Evolutionary conservation across 2,113 vertebrate genomes (phyloP), one percentile per base, ranked within the genome.

Genomic region (Tiliqua scincoides): DNA sequence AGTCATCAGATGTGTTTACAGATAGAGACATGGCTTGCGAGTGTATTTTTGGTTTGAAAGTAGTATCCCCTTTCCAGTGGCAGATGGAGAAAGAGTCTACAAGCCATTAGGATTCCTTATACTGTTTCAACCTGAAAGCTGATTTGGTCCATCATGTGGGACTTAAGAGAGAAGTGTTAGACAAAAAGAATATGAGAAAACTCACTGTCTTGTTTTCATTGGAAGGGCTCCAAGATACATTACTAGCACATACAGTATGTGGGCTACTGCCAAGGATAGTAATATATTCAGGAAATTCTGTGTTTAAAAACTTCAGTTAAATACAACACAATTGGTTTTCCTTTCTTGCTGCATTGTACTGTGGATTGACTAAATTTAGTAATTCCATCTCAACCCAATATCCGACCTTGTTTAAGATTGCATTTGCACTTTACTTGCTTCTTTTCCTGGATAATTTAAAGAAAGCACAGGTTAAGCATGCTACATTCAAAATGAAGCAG

Each of bases 81-180:
- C 89, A 94, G 91, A 94, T 95, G 86, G 91, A 83, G 90, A 88
- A 91, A 82, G 85, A 85, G 82, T 92, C 82, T 84, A 71, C 85
- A 90, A 52, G 83, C 85, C 82, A 87, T 83, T 88, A 91, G 82
- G 89, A 91, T 87, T 93, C 85, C 88, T 96, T 93, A 93, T 89
- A 92, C 83, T 87, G 93, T 90, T 93, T 93, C 89, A 94, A 59
- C 75, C 59, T 94, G 91, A 75, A 90, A 91, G 52, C 32, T 48
- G 57, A 83, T 90, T 87, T 81, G 73, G 83, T 57, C 87, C 67
- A 75, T 65, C 89, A 9, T 20, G 0, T 89, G 25, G 63, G 87
- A 86, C 90, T 92, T 93, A 82, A 93, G 48, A 94, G 11, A 86
- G n/a, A 79, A 82, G 7, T 71, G 35, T 88, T 85, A 88, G 79